These are phyloP conservation scores for Brachypodius melanocephalos DNA, from an alignment of 2,113 vertebrate species.

Conservation along the genomic window DNA sequence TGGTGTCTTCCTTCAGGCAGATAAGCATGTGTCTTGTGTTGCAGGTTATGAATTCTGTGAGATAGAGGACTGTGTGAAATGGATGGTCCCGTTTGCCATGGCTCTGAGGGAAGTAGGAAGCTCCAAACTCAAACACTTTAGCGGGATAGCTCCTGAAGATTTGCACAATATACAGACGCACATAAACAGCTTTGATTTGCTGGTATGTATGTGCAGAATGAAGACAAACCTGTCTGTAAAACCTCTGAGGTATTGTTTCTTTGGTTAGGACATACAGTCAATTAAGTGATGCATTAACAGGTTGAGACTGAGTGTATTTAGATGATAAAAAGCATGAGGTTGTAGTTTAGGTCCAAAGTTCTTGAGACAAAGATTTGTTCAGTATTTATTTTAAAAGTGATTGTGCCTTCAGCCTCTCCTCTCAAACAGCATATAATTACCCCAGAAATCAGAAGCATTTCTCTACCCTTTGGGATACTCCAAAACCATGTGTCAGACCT, in stretches of 20 bases:
- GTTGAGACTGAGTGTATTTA: not conserved
- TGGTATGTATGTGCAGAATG: conserved; percentile 76
- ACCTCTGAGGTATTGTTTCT: not conserved
- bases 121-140: conserved; percentile 82
- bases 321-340: not conserved
- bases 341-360: not conserved
- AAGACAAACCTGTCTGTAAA: not conserved
- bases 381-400: not conserved
- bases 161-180: conserved; percentile 95
- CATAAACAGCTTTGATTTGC: conserved; percentile 82
- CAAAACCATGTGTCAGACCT: not conserved
- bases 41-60: conserved; percentile 87
- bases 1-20: not conserved
- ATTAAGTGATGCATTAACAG: not conserved
- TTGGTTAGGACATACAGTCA: not conserved
- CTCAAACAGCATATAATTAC: not conserved
- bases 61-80: conserved; percentile 87
- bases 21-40: not conserved
- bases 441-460: not conserved
- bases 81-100: conserved; percentile 94
- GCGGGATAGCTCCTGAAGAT: conserved; percentile 82
- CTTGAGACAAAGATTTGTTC: not conserved
- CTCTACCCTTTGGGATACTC: not conserved
- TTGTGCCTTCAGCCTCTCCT: not conserved
- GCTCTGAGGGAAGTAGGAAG: conserved; percentile 83